Base-by-base conservation (phyloP, 2,797 vertebrate species). In the Iguana delicatissima region DNA sequence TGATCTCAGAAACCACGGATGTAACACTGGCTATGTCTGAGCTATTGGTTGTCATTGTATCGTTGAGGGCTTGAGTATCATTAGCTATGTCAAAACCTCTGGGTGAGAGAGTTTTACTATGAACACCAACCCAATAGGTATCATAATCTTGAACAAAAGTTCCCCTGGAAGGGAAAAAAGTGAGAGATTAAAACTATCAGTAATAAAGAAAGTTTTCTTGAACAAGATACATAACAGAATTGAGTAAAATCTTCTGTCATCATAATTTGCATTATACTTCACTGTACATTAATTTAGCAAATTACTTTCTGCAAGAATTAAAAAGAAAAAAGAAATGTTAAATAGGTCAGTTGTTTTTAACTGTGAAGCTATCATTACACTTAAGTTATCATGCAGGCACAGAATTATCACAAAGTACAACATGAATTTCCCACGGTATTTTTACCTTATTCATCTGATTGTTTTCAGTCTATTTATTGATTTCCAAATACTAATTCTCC, bases 141-240 rank as follows among this genome's bases (percentile, higher is more conserved):
- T 88, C 6, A 69, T 88, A n/a, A 88, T 91, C 86, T 79, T 91
- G 90, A 84, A 91, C 80, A 88, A 91, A 88, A 46, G 90, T 91
- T 72, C 46, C 90, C 73, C 90, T 91, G 32, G 52, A 22, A 29
- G 12, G 38, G 7, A 18, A 24, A 52, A 67, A 67, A 76, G 32
- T 2, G 38, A 69, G 14, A 76, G 18, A 57, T 79, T 55, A 87
- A 46, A 16, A 76, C 9, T 64, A 74, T 64, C 24, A 22, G 2
- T 0, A 8, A 13, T 20, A 3, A 13, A 0, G 2, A 38, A 46
- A 3, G 16, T 64, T 85, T 82, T n/a, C 22, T 82, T n/a, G 22
- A 26, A 76, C 24, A 72, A 57, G 14, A 55, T 20, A 82, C 20
- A 6, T 72, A 80, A 12, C 46, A 42, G 59, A 14, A 80, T 50